Percentiles rank a stretch among this genome's conserved stretches.
Conservation (phyloP, 1,140 invertebrate genomes). For the Pantala flavescens region DNA sequence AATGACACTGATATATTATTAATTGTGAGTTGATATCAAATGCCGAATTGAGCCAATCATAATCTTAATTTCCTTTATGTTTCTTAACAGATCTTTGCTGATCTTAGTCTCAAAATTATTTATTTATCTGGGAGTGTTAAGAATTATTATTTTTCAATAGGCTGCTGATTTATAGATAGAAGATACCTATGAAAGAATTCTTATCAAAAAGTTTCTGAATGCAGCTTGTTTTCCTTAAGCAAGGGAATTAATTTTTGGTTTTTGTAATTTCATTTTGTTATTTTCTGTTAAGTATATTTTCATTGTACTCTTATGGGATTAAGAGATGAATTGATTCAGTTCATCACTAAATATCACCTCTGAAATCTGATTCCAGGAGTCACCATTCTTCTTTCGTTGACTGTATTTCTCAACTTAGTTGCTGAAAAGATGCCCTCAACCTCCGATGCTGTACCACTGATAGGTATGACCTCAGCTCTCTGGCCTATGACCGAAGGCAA, state of each 20-base stretch:
- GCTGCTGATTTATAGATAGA: background rate
- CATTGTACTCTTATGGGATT: background rate
- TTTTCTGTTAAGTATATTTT: background rate
- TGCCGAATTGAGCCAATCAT: too few species aligned
- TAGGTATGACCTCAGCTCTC: conserved; percentile 35
- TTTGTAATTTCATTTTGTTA: background rate
- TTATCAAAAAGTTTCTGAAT: background rate
- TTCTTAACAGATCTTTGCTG: too few species aligned
- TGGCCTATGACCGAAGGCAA: background rate
- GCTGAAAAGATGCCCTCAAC: conserved; percentile 53
- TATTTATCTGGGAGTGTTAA: too few species aligned
- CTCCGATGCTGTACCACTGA: conserved; percentile 52
- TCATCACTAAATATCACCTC: conserved; percentile 16
- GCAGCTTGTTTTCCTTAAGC: background rate
- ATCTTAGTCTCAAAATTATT: too few species aligned
- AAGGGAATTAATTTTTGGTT: background rate
- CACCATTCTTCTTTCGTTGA: conserved; percentile 59
- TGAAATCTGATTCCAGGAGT: conserved; percentile 41
- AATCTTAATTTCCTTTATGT: too few species aligned
- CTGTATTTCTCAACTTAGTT: conserved; percentile 59
- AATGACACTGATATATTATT: too few species aligned
- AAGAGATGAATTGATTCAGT: background rate
- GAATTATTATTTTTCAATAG: background rate
- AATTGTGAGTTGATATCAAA: too few species aligned
- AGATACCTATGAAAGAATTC: too few species aligned